Percentiles rank a stretch among this genome's conserved stretches.
Conservation (phyloP, 2,888 invertebrate species). For the Exephanes ischioxanthus region DNA sequence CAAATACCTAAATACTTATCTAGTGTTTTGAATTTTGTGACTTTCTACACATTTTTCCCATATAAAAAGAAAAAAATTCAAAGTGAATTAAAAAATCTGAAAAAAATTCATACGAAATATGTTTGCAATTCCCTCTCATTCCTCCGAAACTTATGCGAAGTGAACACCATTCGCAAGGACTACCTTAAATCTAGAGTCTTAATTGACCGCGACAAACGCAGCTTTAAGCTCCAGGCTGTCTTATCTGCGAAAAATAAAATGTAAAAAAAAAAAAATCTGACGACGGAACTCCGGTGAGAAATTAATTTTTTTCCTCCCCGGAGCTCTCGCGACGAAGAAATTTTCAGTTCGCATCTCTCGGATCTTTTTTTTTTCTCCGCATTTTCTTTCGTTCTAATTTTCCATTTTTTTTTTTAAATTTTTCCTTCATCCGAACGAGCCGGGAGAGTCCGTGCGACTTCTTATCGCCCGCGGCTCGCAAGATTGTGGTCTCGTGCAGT, state of each 20-base stretch:
- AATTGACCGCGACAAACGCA: not conserved
- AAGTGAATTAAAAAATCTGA: no score
- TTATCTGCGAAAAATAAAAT: not conserved
- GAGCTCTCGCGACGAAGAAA: constrained; percentile 51
- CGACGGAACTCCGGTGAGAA: constrained; percentile 44
- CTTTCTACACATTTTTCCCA: no score
- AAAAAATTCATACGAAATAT: no score
- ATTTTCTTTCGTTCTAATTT: constrained; percentile 25
- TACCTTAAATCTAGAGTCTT: not conserved
- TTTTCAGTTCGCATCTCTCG: constrained; percentile 54
- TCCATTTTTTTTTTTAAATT: constrained; percentile 38
- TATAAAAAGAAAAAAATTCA: no score
- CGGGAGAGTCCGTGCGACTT: constrained; percentile 58
- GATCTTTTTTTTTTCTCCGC: constrained; percentile 42
- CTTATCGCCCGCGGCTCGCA: constrained; percentile 73
- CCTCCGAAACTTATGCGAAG: no score
- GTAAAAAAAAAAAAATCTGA: constrained; percentile 13
- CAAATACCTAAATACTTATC: no score
- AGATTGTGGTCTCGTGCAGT: constrained; percentile 71
- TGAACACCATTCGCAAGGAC: no score
- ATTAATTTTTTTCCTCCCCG: constrained; percentile 61
- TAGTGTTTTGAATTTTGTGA: no score
- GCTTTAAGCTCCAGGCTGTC: not conserved
- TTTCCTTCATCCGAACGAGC: constrained; percentile 34
- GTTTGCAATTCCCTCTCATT: no score